These are phyloP conservation scores for Ornithorhynchus anatinus DNA, from an alignment of 2,113 vertebrate genomes.

Conservation along the genomic window DNA sequence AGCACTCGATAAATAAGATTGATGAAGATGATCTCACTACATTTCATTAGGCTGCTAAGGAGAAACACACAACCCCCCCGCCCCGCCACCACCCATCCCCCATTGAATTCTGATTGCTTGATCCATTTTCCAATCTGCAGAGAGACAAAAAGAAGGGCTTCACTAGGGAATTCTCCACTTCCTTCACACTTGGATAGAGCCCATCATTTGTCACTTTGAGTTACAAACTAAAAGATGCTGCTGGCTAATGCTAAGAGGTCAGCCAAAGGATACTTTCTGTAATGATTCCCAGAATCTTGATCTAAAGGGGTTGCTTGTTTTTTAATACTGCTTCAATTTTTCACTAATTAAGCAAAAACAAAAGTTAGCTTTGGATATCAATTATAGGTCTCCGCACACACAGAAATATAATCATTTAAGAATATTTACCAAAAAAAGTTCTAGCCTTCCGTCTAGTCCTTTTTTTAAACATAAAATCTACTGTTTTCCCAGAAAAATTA, in stretches of 20 bases:
- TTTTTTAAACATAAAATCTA: background rate
- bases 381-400: background rate
- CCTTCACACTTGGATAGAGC: background rate
- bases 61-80: too few relatives aligned
- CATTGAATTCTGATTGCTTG: background rate
- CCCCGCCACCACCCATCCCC: too few relatives aligned
- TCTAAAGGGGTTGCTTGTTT: background rate
- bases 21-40: too few relatives aligned
- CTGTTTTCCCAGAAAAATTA: background rate
- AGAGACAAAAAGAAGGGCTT: background rate
- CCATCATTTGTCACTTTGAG: background rate
- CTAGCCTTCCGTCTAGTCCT: background rate
- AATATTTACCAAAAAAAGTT: background rate
- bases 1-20: too few relatives aligned
- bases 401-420: background rate
- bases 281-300: constrained; percentile 43
- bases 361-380: background rate
- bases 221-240: background rate
- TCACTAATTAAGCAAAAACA: constrained; percentile 17
- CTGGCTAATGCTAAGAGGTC: background rate
- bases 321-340: background rate
- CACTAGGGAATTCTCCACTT: background rate
- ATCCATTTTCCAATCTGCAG: background rate
- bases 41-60: too few relatives aligned
- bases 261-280: constrained; percentile 39